Evolutionary conservation across 2,888 invertebrate genomes (phyloP), one percentile per base, ranked within the genome.

Genomic region (Sericinus montela): DNA sequence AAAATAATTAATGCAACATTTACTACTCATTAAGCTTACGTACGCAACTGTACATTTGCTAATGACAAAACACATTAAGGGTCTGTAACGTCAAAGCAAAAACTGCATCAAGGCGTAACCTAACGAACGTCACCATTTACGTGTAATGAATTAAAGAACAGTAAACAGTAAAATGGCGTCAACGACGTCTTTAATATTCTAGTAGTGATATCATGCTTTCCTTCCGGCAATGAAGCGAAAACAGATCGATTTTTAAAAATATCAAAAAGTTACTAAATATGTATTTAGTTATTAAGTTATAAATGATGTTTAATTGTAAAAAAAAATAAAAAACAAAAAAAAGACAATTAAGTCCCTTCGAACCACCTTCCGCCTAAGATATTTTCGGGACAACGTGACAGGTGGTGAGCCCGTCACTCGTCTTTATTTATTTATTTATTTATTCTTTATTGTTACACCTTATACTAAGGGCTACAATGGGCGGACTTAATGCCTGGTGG

Each of bases 221-320:
- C 46, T 50, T 39, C 50, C 48, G 37, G 52, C 55, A 60, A 59
- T 57, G 54, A 59, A 55, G 55, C 57, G n/a, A 45, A 51, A 59
- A 58, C 59, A 56, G 35, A 47, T 47, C 53, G 51, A 37, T 56
- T 55, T 51, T 51, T 4, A 25, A 25, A 5, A 19, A 19, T 5
- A 7, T 8, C 25, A 8, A 8, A 6, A 25, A 8, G 6, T 25
- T 8, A 6, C n/a, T n/a, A n/a, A n/a, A n/a, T n/a, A n/a, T n/a
- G n/a, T n/a, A n/a, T n/a, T n/a, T n/a, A n/a, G n/a, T n/a, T n/a
- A n/a, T n/a, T n/a, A n/a, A n/a, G n/a, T n/a, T n/a, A n/a, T n/a
- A n/a, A n/a, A n/a, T n/a, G n/a, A n/a, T n/a, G n/a, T n/a, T n/a
- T n/a, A n/a, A n/a, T n/a, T n/a, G n/a, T n/a, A n/a, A n/a, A n/a